phyloP scores from a whole-genome alignment of 2,797 vertebrate species.

The Streptopelia turtur region DNA sequence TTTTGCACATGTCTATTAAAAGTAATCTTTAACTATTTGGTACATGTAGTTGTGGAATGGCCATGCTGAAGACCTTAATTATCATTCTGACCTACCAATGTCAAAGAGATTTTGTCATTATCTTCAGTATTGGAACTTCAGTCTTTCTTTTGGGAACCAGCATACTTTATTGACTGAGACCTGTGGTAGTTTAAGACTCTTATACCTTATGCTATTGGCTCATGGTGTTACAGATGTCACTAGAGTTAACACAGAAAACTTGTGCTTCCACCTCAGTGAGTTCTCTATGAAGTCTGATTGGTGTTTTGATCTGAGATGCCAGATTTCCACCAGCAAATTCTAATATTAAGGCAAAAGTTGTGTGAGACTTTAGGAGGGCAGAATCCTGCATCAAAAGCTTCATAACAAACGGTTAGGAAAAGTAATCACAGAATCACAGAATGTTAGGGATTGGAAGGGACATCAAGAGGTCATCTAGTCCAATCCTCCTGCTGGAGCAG shows the following conservation, averaged over 20 bases:
- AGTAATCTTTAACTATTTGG: not conserved
- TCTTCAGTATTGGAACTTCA: not conserved
- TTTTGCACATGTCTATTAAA: not conserved
- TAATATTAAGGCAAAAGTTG: not conserved
- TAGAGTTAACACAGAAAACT: not conserved
- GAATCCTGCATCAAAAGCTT: not conserved
- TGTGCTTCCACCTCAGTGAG: not conserved
- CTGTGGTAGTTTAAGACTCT: not conserved
- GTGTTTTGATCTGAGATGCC: not conserved
- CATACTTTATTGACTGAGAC: not conserved
- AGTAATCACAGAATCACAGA: not conserved
- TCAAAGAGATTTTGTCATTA: not conserved
- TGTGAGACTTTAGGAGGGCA: not conserved
- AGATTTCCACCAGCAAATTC: not conserved
- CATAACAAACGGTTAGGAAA: not conserved
- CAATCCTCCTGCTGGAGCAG: no score
- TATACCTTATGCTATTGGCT: not conserved
- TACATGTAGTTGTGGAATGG: not conserved
- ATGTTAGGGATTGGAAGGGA: no score
- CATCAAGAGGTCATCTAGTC: no score
- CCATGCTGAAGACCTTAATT: not conserved
- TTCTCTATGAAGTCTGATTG: not conserved
- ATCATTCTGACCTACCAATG: not conserved
- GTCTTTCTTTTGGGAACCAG: not conserved
- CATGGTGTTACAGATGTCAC: rapidly evolving